Percentiles rank a stretch among this genome's conserved stretches.
Evolutionary conservation across 2,797 vertebrate species (phyloP).

Genomic region (Enteromius mattozi): DNA sequence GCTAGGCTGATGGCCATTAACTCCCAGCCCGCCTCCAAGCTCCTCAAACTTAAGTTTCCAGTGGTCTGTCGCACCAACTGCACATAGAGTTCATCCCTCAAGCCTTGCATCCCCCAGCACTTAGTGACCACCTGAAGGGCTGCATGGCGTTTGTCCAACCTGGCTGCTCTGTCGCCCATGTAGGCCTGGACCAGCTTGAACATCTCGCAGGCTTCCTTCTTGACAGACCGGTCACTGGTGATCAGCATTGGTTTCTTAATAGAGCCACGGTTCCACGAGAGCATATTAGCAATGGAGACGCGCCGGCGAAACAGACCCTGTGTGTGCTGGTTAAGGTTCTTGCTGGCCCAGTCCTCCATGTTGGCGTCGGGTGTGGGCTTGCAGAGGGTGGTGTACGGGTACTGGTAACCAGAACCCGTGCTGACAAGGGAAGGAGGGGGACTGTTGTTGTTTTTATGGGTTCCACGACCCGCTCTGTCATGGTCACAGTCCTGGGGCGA

Average conservation of each 20-base stretch:
- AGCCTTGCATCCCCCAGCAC: slow-evolving; percentile 80
- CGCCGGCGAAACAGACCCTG: slow-evolving; percentile 82
- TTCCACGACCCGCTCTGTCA: slow-evolving; percentile 18
- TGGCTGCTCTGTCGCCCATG: slow-evolving; percentile 81
- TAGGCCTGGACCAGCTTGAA: slow-evolving; percentile 85
- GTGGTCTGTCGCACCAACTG: slow-evolving; percentile 84
- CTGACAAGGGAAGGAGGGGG: slow-evolving; percentile 58
- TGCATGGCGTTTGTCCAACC: slow-evolving; percentile 75
- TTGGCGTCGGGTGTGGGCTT: slow-evolving; percentile 78
- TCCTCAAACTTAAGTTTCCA: slow-evolving; percentile 75
- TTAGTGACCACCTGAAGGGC: slow-evolving; percentile 78
- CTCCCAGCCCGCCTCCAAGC: slow-evolving; percentile 81
- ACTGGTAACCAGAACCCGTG: slow-evolving; percentile 68
- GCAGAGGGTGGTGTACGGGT: slow-evolving; percentile 75
- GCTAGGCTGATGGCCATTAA: slow-evolving; percentile 83
- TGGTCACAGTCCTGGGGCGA: slow-evolving; percentile 49
- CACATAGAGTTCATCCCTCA: slow-evolving; percentile 83
- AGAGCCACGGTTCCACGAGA: slow-evolving; percentile 81
- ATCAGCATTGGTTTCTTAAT: slow-evolving; percentile 86
- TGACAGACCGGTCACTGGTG: slow-evolving; percentile 78
- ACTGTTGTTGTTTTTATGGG: slow-evolving; percentile 24
- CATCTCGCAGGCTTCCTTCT: slow-evolving; percentile 83
- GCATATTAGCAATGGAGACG: slow-evolving; percentile 82
- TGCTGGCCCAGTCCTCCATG: slow-evolving; percentile 83
- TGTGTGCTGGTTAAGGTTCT: slow-evolving; percentile 83